Conservation (phyloP, 2,797 vertebrate genomes). For the Mareca strepera region DNA sequence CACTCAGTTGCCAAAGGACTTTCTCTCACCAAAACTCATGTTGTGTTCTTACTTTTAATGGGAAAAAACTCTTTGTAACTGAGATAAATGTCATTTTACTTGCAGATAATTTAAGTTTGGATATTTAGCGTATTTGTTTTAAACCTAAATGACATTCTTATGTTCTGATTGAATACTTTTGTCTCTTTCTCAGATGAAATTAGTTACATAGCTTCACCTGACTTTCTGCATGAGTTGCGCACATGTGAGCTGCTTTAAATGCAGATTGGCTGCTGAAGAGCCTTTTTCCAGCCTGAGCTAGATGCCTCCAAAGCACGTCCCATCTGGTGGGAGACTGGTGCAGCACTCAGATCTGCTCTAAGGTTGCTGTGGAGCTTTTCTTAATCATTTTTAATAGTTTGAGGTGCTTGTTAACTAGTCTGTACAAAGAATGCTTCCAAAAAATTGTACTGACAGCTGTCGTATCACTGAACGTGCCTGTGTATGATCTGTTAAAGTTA, state of each 20-base stretch:
- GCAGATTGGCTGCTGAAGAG: background rate
- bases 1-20: background rate
- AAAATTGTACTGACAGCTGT: background rate
- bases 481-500: background rate
- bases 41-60: background rate
- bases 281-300: rapidly evolving
- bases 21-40: background rate
- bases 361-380: background rate
- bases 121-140: background rate
- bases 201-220: rapidly evolving
- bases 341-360: background rate
- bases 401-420: background rate
- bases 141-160: background rate
- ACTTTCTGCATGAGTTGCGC: rapidly evolving
- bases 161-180: background rate
- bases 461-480: rapidly evolving
- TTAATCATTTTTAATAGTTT: background rate
- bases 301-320: background rate
- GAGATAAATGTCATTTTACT: rapidly evolving
- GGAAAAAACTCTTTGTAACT: rapidly evolving
- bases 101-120: background rate
- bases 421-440: background rate
- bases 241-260: background rate
- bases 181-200: background rate
- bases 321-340: background rate